Evolutionary conservation across 2,888 invertebrate species (phyloP).

Genomic region (Spodoptera picta): DNA sequence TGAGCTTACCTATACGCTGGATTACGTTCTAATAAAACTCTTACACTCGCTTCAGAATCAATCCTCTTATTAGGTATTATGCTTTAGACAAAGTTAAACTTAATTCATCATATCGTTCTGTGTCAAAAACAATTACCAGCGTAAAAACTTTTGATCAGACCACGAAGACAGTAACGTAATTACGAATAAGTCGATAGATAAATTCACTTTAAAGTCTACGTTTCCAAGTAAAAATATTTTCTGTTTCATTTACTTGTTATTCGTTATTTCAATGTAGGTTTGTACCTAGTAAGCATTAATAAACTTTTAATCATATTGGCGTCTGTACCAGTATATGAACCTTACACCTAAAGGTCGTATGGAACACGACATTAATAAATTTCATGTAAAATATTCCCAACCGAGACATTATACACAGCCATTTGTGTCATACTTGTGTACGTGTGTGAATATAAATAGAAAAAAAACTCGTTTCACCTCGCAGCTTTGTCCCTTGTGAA

Average conservation of each 20-base stretch:
- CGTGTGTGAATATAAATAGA: conserved; percentile 34
- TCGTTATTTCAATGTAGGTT: conserved; percentile 15
- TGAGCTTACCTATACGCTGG: conserved; percentile 17
- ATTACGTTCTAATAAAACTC: conserved; percentile 28
- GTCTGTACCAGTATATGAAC: conserved; percentile 19
- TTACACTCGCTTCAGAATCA: conserved; percentile 9
- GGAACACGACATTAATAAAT: conserved; percentile 42
- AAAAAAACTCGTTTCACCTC: conserved; percentile 42
- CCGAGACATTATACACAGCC: conserved; percentile 38
- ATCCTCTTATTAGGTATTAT: conserved; percentile 6
- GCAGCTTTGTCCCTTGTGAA: conserved; percentile 48
- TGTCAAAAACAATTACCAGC: conserved; percentile 50
- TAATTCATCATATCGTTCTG: conserved; percentile 32
- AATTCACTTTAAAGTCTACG: conserved; percentile 41
- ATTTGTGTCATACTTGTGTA: conserved; percentile 36
- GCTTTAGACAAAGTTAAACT: conserved; percentile 13
- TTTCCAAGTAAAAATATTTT: conserved; percentile 31
- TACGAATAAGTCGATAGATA: conserved; percentile 47
- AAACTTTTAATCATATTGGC: conserved; percentile 10
- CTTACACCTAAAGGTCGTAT: conserved; percentile 26
- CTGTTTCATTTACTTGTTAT: conserved; percentile 25
- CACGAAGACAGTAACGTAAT: conserved; percentile 47
- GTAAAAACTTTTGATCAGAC: conserved; percentile 49
- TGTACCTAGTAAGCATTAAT: conserved; percentile 25
- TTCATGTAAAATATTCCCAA: conserved; percentile 41